Evolutionary conservation across 1,140 invertebrate genomes (phyloP).

Genomic region (Phymastichus coffea): DNA sequence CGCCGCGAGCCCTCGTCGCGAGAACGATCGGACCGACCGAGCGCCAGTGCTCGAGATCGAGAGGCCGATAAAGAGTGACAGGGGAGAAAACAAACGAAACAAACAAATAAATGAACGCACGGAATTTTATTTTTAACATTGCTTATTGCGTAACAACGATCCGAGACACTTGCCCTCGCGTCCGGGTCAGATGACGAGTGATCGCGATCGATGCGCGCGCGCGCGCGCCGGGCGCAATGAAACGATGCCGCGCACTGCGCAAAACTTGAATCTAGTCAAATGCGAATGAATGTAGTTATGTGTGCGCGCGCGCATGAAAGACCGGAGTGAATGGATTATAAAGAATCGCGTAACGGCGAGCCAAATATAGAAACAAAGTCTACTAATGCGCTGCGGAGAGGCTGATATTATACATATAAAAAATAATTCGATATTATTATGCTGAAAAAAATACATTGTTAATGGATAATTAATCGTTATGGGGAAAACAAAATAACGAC

Average conservation of each 20-base stretch:
- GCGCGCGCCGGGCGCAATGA: neutral
- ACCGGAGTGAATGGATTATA: neutral
- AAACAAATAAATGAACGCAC: neutral
- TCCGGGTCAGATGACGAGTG: too few species aligned
- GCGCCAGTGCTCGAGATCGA: too few species aligned
- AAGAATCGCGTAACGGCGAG: neutral
- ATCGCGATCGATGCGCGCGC: neutral
- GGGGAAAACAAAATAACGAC: constrained; percentile 37
- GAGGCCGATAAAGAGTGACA: neutral
- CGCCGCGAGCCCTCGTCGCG: too few species aligned
- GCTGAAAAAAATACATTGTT: constrained; percentile 32
- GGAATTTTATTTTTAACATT: constrained; percentile 51
- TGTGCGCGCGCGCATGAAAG: neutral
- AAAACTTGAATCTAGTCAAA: constrained; percentile 18
- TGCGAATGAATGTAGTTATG: constrained; percentile 6
- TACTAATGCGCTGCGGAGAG: constrained; percentile 23
- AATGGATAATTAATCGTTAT: constrained; percentile 33
- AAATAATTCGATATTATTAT: constrained; percentile 26
- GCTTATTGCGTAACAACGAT: constrained; percentile 35
- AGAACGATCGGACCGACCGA: too few species aligned
- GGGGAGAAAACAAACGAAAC: too few species aligned
- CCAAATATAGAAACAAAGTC: constrained; percentile 3
- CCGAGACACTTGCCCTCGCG: constrained; percentile 3
- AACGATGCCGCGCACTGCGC: neutral
- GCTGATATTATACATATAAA: constrained; percentile 16